Evolutionary conservation across 2,797 vertebrate species (phyloP).

Genomic region (Neosilurus mollespiculum): DNA sequence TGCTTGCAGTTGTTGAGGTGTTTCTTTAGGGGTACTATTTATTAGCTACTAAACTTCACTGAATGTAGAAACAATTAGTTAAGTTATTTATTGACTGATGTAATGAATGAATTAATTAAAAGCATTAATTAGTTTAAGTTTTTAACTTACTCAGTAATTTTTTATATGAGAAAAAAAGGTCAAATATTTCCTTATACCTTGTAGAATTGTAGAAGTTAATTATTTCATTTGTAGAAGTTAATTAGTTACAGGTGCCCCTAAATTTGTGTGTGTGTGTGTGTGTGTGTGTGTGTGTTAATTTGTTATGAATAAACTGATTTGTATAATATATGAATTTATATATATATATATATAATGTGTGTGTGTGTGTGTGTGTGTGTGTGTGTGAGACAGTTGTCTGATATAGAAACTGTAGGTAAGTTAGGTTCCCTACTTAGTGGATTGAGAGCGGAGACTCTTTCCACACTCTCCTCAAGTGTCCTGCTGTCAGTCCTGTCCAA

Average conservation of each 20-base stretch:
- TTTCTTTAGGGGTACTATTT: background rate
- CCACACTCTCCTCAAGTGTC: constrained; percentile 63
- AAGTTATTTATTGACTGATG: too few relatives aligned
- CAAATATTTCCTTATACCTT: background rate
- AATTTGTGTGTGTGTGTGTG: background rate
- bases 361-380: background rate
- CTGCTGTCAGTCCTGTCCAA: constrained; percentile 66
- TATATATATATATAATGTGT: too few relatives aligned
- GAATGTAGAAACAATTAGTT: too few relatives aligned
- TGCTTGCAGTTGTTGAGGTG: background rate
- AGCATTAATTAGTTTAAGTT: too few relatives aligned
- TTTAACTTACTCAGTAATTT: too few relatives aligned
- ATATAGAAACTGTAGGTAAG: constrained; percentile 57
- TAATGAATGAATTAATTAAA: too few relatives aligned
- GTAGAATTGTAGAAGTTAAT: too few relatives aligned
- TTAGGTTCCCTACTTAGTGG: constrained; percentile 71
- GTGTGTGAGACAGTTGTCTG: constrained; percentile 59
- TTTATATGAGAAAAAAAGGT: too few relatives aligned
- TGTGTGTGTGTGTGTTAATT: background rate
- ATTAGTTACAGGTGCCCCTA: background rate
- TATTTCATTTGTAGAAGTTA: too few relatives aligned
- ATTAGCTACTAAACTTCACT: background rate
- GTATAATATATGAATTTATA: too few relatives aligned
- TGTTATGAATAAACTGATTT: too few relatives aligned
- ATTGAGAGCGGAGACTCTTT: constrained; percentile 68